These are phyloP conservation scores for Mylabris sibirica DNA, from an alignment of 2,888 invertebrate species.

Conservation along the genomic window DNA sequence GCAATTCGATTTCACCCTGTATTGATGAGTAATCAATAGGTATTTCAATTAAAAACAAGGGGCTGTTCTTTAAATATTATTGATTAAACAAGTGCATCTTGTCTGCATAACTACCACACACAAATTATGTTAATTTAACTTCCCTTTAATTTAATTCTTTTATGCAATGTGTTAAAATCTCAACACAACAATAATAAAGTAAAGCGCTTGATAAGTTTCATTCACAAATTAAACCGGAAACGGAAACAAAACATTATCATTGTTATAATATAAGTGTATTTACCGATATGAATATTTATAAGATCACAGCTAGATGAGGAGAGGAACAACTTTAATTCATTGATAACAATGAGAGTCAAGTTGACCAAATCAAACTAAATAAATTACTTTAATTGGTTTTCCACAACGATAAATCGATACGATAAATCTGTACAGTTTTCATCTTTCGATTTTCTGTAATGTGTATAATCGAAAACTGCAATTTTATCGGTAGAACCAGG, in stretches of 20 bases:
- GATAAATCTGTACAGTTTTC: no score
- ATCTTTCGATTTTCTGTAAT: no score
- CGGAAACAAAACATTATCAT: neutral
- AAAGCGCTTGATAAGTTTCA: neutral
- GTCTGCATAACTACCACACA: neutral
- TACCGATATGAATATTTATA: neutral
- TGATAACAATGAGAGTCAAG: no score
- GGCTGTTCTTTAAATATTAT: neutral
- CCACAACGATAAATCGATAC: no score
- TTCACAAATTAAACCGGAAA: constrained; percentile 1
- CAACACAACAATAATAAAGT: no score
- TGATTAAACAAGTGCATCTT: neutral
- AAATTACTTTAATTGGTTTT: no score
- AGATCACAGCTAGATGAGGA: neutral
- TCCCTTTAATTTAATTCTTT: neutral
- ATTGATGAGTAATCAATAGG: neutral
- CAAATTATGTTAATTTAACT: neutral
- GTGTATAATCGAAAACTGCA: no score
- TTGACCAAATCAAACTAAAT: no score
- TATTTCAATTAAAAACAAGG: neutral
- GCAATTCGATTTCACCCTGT: no score
- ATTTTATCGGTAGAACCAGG: no score
- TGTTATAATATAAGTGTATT: neutral
- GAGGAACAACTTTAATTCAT: no score
- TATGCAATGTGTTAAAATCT: no score